Percentiles rank a stretch among this genome's conserved stretches.
phyloP scores from a whole-genome alignment of 2,797 vertebrate genomes.

The Capromys pilorides region DNA sequence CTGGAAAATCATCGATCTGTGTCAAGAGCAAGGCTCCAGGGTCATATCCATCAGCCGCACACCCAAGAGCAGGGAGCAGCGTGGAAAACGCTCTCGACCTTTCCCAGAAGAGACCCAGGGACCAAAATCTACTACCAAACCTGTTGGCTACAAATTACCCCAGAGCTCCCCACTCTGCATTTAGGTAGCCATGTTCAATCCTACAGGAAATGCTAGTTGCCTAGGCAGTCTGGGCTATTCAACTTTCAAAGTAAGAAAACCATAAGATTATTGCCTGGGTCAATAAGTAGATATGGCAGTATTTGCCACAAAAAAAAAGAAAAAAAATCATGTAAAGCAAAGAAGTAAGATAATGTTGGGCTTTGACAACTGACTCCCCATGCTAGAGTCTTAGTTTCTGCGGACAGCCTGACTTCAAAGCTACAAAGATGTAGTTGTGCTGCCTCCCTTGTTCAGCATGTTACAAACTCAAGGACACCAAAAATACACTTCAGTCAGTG shows the following conservation, averaged over 20 bases:
- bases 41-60: neutral
- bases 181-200: neutral
- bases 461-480: slow-evolving; percentile 57
- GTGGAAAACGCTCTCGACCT: neutral
- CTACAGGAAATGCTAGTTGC: neutral
- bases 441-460: slow-evolving; percentile 29
- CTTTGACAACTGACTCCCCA: neutral
- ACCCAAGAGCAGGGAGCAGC: neutral
- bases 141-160: neutral
- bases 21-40: neutral
- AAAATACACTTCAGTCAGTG: slow-evolving; percentile 67
- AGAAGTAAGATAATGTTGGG: neutral
- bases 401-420: slow-evolving; percentile 11
- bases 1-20: too few relatives aligned
- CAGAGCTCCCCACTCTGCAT: neutral
- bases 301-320: too few relatives aligned
- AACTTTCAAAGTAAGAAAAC: neutral
- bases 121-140: neutral
- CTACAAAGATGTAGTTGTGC: neutral
- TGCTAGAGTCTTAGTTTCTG: neutral
- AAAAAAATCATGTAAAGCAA: neutral
- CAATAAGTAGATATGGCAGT: neutral
- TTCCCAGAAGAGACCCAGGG: too few relatives aligned
- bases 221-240: neutral
- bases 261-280: neutral